phyloP scores from a whole-genome alignment of 1,140 invertebrate genomes.

The Panagrolaimus sp. region DNA sequence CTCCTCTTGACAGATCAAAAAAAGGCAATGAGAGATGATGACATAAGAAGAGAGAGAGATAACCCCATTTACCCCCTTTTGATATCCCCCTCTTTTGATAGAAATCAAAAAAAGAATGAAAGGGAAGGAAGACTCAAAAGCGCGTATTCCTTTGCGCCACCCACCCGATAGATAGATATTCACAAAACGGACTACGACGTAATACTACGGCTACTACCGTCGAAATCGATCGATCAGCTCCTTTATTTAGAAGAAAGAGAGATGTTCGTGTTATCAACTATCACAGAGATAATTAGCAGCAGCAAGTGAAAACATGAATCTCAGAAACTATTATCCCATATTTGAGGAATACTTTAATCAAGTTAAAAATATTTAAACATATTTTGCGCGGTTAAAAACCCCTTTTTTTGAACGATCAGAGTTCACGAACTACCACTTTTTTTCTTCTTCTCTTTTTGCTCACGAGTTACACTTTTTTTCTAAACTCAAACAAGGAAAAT shows the following conservation, averaged over 20 bases:
- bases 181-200: too few species aligned
- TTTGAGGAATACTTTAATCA: too few species aligned
- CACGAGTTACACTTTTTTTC: too few species aligned
- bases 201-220: background rate
- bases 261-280: background rate
- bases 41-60: background rate
- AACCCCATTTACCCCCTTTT: background rate
- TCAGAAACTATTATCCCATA: too few species aligned
- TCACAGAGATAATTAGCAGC: background rate
- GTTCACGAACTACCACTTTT: too few species aligned
- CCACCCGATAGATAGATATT: background rate
- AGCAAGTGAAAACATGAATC: too few species aligned
- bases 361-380: too few species aligned
- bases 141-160: background rate
- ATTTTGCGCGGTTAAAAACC: too few species aligned
- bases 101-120: background rate
- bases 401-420: too few species aligned
- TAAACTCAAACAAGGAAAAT: too few species aligned
- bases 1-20: too few species aligned
- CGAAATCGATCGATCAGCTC: background rate
- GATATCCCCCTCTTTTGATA: background rate
- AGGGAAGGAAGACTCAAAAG: background rate
- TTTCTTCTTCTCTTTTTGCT: too few species aligned
- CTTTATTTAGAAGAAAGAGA: constrained; percentile 2
- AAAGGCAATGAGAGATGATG: background rate